A percentile compares a stretch with the other conserved stretches of the same genome.
phyloP scores from a whole-genome alignment of 2,797 vertebrate species.

The Xenentodon cancila region DNA sequence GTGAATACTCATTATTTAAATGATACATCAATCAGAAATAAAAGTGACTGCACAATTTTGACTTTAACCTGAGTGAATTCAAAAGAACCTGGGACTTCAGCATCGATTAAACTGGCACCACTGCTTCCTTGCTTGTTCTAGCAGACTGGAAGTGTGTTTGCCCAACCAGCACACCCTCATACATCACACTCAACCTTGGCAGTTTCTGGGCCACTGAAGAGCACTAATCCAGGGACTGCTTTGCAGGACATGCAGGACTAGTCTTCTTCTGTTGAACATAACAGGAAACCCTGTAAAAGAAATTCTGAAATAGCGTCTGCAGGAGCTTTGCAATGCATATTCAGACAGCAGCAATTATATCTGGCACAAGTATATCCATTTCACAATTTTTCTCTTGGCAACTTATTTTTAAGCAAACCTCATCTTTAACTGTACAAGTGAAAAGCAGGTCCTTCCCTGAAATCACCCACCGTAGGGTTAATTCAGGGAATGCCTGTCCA shows the following conservation, averaged over 20 bases:
- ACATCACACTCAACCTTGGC: constrained; percentile 20
- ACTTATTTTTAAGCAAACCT: no score
- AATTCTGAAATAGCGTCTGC: neutral
- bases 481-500: no score
- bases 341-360: no score
- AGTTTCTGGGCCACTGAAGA: neutral
- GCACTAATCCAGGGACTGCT: neutral
- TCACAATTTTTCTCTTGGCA: no score
- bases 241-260: neutral
- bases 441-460: no score
- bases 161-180: constrained; percentile 19
- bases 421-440: no score
- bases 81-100: constrained; percentile 12
- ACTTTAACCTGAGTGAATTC: constrained; percentile 13
- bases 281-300: neutral
- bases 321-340: no score
- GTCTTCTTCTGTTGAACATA: neutral
- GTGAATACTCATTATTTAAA: no score
- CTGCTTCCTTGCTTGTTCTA: constrained; percentile 8
- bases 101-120: constrained; percentile 10
- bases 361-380: no score
- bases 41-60: constrained; percentile 2
- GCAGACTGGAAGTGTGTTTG: constrained; percentile 21
- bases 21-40: neutral
- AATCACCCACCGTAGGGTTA: no score